These are phyloP conservation scores for Drosophila repletoides DNA, from an alignment of 1,140 invertebrate genomes.

Conservation along the genomic window DNA sequence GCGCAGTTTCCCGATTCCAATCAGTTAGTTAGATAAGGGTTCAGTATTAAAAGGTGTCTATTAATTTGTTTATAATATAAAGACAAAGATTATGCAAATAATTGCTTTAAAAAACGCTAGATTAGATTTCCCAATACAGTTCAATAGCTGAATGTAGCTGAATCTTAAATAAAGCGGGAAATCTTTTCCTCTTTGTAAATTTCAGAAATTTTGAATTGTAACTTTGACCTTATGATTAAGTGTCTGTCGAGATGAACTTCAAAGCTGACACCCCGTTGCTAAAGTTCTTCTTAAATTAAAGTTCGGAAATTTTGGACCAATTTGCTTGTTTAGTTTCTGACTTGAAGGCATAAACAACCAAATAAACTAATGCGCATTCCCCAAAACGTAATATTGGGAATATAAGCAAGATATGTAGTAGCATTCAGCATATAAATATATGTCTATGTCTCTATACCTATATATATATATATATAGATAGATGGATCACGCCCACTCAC, in stretches of 20 bases:
- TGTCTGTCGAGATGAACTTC: conserved; percentile 16
- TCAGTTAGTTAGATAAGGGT: too few species aligned
- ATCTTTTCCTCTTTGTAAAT: conserved; percentile 11
- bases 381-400: conserved; percentile 63
- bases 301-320: neutral
- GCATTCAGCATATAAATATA: conserved; percentile 1
- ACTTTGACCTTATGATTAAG: conserved; percentile 35
- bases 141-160: too few species aligned
- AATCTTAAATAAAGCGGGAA: neutral
- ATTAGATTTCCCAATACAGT: too few species aligned
- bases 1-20: too few species aligned
- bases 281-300: neutral
- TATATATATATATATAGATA: neutral
- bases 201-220: conserved; percentile 20
- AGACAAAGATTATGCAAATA: too few species aligned
- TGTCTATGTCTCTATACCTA: neutral
- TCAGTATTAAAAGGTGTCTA: too few species aligned
- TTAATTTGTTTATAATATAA: too few species aligned
- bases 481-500: conserved; percentile 24
- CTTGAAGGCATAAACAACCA: conserved; percentile 56
- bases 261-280: conserved; percentile 28
- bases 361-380: conserved; percentile 62
- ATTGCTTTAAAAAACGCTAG: too few species aligned
- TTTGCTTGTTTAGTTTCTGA: conserved; percentile 39
- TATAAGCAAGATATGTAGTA: conserved; percentile 55